Evolutionary conservation across 2,113 vertebrate species (phyloP).

Genomic region (Bos taurus): ARS-UCD2.0 NC_037329.1:96132501-96133000

Average conservation of each 20-base stretch:
- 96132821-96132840: constrained; percentile 25
- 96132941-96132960: constrained; percentile 43
- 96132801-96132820: neutral
- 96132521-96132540: neutral
- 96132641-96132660: neutral
- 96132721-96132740: neutral
- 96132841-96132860: constrained; percentile 25
- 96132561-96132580: neutral
- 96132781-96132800: neutral
- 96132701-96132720: neutral
- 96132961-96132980: neutral
- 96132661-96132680: neutral
- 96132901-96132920: neutral
- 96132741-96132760: neutral
- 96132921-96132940: constrained; percentile 30
- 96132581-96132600: neutral
- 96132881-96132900: constrained; percentile 7
- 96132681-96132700: neutral
- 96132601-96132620: neutral
- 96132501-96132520: neutral
- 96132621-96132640: neutral
- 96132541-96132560: neutral
- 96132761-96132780: neutral
- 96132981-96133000: constrained; percentile 40
- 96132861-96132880: constrained; percentile 41